Evolutionary conservation across 2,888 invertebrate species (phyloP).

Genomic region (Diarsia brunnea): DNA sequence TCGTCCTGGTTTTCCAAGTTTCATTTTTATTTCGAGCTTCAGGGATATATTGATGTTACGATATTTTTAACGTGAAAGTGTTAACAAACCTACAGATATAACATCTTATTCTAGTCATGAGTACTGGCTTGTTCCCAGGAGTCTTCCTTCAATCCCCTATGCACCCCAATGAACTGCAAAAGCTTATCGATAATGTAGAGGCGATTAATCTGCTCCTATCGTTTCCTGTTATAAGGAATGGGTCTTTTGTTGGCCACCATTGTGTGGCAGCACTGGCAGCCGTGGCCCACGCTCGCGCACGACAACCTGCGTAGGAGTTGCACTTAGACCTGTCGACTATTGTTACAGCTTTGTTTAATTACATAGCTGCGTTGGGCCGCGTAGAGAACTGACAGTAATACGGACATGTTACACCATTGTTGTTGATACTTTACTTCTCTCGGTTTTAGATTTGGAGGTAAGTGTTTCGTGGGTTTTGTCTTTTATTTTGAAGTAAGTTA

Average conservation of each 20-base stretch:
- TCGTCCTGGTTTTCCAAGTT: background rate
- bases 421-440: conserved; percentile 8
- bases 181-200: conserved; percentile 3
- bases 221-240: conserved; percentile 23
- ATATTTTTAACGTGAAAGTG: background rate
- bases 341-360: conserved; percentile 62
- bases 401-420: conserved; percentile 12
- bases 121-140: background rate
- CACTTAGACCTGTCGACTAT: conserved; percentile 57
- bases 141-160: background rate
- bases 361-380: conserved; percentile 20
- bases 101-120: background rate
- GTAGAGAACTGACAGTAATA: conserved; percentile 31
- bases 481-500: background rate
- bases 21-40: background rate
- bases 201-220: conserved; percentile 25
- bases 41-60: background rate
- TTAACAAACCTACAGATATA: background rate
- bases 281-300: conserved; percentile 54
- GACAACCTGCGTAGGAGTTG: conserved; percentile 58
- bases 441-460: background rate
- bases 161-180: background rate
- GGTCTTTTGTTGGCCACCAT: conserved; percentile 31
- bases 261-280: background rate
- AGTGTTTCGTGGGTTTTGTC: background rate